Conservation (phyloP, 2,888 invertebrate genomes). For the Gandaritis pyraliata region DNA sequence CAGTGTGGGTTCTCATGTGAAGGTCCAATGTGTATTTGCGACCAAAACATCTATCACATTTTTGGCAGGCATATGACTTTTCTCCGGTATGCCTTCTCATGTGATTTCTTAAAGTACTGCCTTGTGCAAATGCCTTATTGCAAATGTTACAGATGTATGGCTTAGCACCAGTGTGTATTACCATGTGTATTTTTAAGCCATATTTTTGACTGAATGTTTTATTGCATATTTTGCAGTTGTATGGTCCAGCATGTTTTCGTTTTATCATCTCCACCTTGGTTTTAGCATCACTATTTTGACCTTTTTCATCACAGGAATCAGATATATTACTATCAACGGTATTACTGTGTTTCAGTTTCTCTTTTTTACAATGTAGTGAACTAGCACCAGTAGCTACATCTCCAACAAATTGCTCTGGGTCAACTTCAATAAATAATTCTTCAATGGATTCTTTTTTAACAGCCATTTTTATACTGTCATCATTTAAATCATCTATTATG, state of each 20-base stretch:
- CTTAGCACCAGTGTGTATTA: slow-evolving; percentile 18
- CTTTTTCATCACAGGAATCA: neutral
- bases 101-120: slow-evolving; percentile 17
- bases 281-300: neutral
- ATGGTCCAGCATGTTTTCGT: neutral
- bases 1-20: slow-evolving; percentile 17
- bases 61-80: slow-evolving; percentile 17
- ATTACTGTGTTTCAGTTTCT: neutral
- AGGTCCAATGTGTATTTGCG: slow-evolving; percentile 22
- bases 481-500: neutral
- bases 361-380: neutral
- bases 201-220: slow-evolving; percentile 18
- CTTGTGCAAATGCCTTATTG: slow-evolving; percentile 24
- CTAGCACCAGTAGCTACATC: neutral
- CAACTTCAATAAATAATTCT: slow-evolving; percentile 9
- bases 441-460: slow-evolving; percentile 14
- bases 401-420: slow-evolving; percentile 5
- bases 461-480: neutral
- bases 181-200: slow-evolving; percentile 16
- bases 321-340: neutral
- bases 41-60: slow-evolving; percentile 15
- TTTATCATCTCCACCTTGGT: slow-evolving; percentile 1
- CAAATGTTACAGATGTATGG: slow-evolving; percentile 20
- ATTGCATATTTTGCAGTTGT: slow-evolving; percentile 14
- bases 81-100: slow-evolving; percentile 23